phyloP scores from a whole-genome alignment of 2,113 vertebrate genomes.

The Tragelaphus scriptus region DNA sequence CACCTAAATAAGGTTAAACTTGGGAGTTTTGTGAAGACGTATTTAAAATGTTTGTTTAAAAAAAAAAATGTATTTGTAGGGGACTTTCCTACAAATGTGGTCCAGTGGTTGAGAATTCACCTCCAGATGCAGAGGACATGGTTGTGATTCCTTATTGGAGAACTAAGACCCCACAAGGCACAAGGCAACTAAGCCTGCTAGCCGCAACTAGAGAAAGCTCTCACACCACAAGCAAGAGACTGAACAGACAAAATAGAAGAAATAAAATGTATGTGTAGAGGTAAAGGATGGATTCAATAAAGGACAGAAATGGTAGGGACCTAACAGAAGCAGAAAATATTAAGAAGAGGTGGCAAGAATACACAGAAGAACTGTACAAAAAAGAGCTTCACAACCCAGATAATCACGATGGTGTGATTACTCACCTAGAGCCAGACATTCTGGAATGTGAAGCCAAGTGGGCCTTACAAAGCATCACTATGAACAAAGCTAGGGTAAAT shows the following conservation, averaged over 20 bases:
- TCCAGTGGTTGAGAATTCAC: neutral
- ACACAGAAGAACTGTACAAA: too few species aligned
- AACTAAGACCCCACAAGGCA: neutral
- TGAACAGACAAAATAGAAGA: neutral
- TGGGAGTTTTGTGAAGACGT: neutral
- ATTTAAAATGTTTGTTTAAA: neutral
- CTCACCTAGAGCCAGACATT: too few species aligned
- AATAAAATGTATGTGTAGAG: neutral
- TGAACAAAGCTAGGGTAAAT: too few species aligned
- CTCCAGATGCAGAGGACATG: neutral
- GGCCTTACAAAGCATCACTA: too few species aligned
- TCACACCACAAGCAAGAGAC: neutral
- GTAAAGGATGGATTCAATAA: too few species aligned
- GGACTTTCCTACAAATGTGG: neutral
- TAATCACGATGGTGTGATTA: too few species aligned
- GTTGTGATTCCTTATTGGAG: neutral
- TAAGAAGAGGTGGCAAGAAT: too few species aligned
- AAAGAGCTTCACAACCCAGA: too few species aligned
- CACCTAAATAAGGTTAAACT: neutral
- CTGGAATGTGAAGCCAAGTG: too few species aligned
- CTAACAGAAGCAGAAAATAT: too few species aligned
- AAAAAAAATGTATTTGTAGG: neutral
- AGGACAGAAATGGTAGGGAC: too few species aligned
- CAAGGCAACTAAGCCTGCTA: neutral
- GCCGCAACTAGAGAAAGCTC: neutral